A percentile compares a stretch with the other conserved stretches of the same genome.
These are phyloP conservation scores for Eilema depressum DNA, from an alignment of 2,888 invertebrate genomes.

Conservation along the genomic window DNA sequence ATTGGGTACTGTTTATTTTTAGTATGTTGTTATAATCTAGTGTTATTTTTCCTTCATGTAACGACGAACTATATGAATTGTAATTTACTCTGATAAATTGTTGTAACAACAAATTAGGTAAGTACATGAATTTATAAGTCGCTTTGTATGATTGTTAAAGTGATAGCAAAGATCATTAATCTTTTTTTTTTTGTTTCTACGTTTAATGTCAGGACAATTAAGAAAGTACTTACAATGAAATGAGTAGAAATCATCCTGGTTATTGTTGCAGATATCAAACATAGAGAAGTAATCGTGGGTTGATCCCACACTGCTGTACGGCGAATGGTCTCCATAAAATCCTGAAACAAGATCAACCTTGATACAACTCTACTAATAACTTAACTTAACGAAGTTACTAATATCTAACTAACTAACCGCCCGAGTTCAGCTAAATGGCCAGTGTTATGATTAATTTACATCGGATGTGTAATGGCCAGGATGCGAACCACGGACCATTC, in stretches of 20 bases:
- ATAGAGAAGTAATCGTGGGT: conserved; percentile 78
- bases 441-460: too few species aligned
- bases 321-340: conserved; percentile 79
- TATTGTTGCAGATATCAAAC: conserved; percentile 75
- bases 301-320: conserved; percentile 80
- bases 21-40: background rate
- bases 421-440: too few species aligned
- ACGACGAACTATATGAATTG: background rate
- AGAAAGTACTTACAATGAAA: conserved; percentile 69
- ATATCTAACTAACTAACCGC: background rate
- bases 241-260: conserved; percentile 68
- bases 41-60: background rate
- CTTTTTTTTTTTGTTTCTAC: background rate
- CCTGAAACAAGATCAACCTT: conserved; percentile 60
- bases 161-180: background rate
- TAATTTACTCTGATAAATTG: background rate
- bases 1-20: background rate
- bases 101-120: background rate
- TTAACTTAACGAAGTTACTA: background rate
- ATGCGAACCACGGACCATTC: too few species aligned
- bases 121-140: too few species aligned
- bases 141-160: background rate
- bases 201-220: background rate
- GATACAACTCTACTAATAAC: background rate
- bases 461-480: too few species aligned